Conservation (phyloP, 2,113 vertebrate species). For the Brachyistius frenatus region DNA sequence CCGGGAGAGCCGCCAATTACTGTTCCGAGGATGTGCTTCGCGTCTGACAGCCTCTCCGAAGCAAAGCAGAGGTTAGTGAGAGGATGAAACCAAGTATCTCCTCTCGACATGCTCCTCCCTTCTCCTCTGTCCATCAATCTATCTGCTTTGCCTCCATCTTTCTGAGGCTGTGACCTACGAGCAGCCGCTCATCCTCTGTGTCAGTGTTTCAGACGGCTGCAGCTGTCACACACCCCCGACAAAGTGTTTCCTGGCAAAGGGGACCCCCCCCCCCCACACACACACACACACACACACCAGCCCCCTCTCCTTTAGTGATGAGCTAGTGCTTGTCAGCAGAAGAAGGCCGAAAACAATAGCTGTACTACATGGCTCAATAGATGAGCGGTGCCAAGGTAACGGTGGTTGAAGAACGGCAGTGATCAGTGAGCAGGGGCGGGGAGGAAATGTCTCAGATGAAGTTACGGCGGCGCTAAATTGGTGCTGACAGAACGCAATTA, state of each 20-base stretch:
- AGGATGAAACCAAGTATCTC: conserved; percentile 36
- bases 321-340: conserved; percentile 63
- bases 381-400: conserved; percentile 28
- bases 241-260: conserved; percentile 67
- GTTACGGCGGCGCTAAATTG: conserved; percentile 69
- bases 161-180: conserved; percentile 30
- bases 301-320: conserved; percentile 59
- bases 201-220: conserved; percentile 64
- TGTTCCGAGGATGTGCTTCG: conserved; percentile 49
- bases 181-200: conserved; percentile 47
- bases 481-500: conserved; percentile 81
- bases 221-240: conserved; percentile 45
- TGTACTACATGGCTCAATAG: conserved; percentile 46
- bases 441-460: conserved; percentile 53
- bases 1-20: conserved; percentile 59
- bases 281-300: not conserved
- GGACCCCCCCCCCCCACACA: conserved; percentile 1
- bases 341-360: conserved; percentile 56
- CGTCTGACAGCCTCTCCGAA: conserved; percentile 42
- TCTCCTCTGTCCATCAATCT: conserved; percentile 22
- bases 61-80: conserved; percentile 21
- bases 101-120: conserved; percentile 16
- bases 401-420: conserved; percentile 16
- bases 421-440: conserved; percentile 32
- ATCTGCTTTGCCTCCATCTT: conserved; percentile 27